Percentiles rank a stretch among this genome's conserved stretches.
Evolutionary conservation across 2,797 vertebrate genomes (phyloP).

Genomic region (Galagoides demidoff): DNA sequence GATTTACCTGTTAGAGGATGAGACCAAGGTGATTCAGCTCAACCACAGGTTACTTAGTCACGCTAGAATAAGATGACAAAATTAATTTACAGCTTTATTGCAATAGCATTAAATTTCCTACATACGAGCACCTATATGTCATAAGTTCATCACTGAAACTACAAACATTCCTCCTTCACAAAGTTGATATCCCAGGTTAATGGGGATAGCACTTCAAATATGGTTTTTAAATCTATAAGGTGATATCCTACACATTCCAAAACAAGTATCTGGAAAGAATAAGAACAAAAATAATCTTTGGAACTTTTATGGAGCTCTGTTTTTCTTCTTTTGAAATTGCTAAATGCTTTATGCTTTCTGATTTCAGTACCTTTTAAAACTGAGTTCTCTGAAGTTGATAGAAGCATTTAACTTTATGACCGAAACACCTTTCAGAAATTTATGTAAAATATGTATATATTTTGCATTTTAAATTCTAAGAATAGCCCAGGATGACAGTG

Average conservation of each 20-base stretch:
- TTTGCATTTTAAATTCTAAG: slow-evolving; percentile 36
- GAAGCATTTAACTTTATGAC: slow-evolving; percentile 64
- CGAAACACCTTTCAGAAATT: slow-evolving; percentile 17
- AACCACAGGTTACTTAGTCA: neutral
- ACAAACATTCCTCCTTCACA: slow-evolving; percentile 5
- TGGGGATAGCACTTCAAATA: neutral
- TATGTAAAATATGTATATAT: slow-evolving; percentile 26
- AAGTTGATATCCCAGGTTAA: neutral
- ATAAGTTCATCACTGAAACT: neutral
- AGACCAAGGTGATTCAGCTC: neutral
- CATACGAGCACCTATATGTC: neutral
- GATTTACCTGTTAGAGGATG: neutral
- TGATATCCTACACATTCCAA: neutral
- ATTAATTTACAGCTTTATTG: neutral
- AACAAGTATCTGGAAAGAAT: slow-evolving; percentile 43
- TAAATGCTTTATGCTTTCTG: slow-evolving; percentile 59
- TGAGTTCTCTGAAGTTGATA: slow-evolving; percentile 21
- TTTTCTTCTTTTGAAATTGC: slow-evolving; percentile 46
- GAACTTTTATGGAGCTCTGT: slow-evolving; percentile 49
- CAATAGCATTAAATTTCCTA: neutral
- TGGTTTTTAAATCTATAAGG: neutral
- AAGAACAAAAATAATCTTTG: slow-evolving; percentile 23
- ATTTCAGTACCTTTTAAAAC: slow-evolving; percentile 65
- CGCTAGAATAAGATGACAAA: neutral
- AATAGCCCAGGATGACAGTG: neutral